These are phyloP conservation scores for Leptocoma aspasia DNA, from an alignment of 2,113 vertebrate species.

Conservation along the genomic window DNA sequence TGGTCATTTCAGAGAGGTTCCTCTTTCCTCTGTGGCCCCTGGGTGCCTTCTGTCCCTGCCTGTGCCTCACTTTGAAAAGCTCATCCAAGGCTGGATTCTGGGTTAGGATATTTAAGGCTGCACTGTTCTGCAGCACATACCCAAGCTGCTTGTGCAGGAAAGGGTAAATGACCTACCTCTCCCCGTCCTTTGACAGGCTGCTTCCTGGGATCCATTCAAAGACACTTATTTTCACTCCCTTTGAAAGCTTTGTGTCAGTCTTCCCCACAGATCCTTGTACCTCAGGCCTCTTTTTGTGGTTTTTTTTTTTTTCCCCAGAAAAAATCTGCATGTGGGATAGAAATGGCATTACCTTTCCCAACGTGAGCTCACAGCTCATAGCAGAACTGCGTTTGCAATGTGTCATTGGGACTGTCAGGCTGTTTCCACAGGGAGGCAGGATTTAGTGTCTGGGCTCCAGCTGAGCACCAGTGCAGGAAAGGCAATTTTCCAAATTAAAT, in stretches of 20 bases:
- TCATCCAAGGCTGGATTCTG: neutral
- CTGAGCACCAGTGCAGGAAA: constrained; percentile 3
- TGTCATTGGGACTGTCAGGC: neutral
- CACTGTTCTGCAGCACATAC: neutral
- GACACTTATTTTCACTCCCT: neutral
- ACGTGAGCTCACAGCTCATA: neutral
- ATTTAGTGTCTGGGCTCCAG: neutral
- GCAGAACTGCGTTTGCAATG: neutral
- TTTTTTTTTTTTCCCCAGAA: neutral
- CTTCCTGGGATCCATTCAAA: neutral
- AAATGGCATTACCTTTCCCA: neutral
- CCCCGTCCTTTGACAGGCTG: neutral
- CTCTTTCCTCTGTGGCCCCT: neutral
- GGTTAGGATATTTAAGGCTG: constrained; percentile 29
- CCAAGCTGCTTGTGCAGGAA: neutral
- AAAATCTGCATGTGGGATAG: constrained; percentile 19
- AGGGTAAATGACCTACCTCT: constrained; percentile 35
- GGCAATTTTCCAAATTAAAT: constrained; percentile 59
- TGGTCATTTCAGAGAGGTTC: neutral
- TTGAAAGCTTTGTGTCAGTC: constrained; percentile 39
- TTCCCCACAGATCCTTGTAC: neutral
- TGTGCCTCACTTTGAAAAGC: neutral
- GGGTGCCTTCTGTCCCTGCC: neutral
- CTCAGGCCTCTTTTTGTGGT: constrained; percentile 6
- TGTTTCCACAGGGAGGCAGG: neutral